Base-by-base conservation (phyloP, 2,888 invertebrate genomes). In the Anagyrus pseudococci region DNA sequence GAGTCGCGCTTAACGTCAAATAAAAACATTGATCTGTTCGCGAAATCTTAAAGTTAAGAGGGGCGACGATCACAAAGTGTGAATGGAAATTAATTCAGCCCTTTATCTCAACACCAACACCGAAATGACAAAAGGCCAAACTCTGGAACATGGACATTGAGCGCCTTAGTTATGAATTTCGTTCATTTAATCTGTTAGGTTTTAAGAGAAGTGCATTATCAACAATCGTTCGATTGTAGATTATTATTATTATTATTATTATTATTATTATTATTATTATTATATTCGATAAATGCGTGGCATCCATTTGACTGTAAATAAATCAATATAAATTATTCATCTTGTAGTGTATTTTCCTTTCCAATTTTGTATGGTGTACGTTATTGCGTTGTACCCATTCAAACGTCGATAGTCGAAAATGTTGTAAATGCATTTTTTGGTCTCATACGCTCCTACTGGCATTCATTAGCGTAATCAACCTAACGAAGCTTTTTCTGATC, bases 261-360 rank as follows among this genome's bases (percentile, higher is more conserved):
- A n/a, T 37, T 37, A 37, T 37, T 13, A 37, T 15, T n/a, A n/a
- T 26, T 64, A 61, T 47, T 49, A n/a, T 37, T 37, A 37, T 37
- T 13, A 37, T 15, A 37, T 37, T 37, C 10, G 2, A 13, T 10
- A 55, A 65, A 61, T 56, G 60, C 56, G 56, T 61, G 44, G 40
- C 56, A 64, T 70, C 69, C 69, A 37, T 37, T 68, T 67, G 68
- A 62, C 61, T 73, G 72, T 73, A 72, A 70, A 73, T 72, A 73
- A 72, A 72, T 69, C 67, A 69, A 68, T 70, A 68, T 72, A 72
- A 72, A 70, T 72, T 71, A 71, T 71, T 71, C 58, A 69, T 67
- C 52, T 60, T 60, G 52, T 60, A 54, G 67, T 68, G 44, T 64
- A 49, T 63, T 65, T 61, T 67, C 61, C 69, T 67, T 66, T 52